Evolutionary conservation across 2,113 vertebrate species (phyloP).

Genomic region (Neofelis nebulosa): DNA sequence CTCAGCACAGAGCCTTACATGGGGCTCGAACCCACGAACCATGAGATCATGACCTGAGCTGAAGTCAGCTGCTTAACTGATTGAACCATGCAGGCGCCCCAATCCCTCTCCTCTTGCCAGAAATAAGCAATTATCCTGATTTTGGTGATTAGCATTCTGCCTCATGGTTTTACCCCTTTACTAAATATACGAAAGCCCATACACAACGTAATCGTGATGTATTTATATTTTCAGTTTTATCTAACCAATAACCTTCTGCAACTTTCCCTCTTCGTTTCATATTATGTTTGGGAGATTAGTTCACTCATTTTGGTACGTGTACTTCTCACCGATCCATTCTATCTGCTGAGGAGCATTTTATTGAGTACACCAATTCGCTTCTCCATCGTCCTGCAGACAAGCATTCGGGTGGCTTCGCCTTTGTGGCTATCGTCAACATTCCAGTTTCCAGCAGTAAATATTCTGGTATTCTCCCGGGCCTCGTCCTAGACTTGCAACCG

Average conservation of each 20-base stretch:
- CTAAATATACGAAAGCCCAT: neutral
- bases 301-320: neutral
- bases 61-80: no score
- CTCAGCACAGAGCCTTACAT: no score
- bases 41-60: no score
- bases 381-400: neutral
- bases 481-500: neutral
- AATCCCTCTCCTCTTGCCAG: neutral
- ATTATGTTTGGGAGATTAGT: neutral
- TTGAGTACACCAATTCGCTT: neutral
- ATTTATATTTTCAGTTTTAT: neutral
- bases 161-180: neutral
- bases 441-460: neutral
- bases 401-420: neutral
- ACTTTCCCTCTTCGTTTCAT: neutral
- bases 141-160: neutral
- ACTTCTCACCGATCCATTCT: neutral
- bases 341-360: neutral
- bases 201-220: neutral
- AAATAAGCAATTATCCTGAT: conserved; percentile 3
- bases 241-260: neutral
- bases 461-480: neutral
- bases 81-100: no score
- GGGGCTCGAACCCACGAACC: no score
- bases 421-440: neutral